Percentiles rank a stretch among this genome's conserved stretches.
Evolutionary conservation across 2,113 vertebrate genomes (phyloP).

Genomic region (Muntiacus reevesi): DNA sequence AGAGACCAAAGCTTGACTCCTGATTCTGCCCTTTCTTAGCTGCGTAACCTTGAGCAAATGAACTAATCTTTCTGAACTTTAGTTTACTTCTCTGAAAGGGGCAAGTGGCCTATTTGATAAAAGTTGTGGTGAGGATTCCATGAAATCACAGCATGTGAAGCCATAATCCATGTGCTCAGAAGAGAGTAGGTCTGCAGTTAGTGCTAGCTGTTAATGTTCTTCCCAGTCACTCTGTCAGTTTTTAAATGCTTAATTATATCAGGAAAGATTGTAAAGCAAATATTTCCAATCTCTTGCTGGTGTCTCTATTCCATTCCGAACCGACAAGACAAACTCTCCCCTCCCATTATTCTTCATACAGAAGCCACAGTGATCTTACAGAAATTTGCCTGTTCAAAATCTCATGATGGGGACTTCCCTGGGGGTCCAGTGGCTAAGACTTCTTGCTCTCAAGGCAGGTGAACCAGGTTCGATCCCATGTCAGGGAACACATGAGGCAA

Average conservation of each 20-base stretch:
- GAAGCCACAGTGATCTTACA: not conserved
- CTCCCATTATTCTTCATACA: not conserved
- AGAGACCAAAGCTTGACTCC: not conserved
- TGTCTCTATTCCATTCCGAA: not conserved
- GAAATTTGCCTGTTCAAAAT: not conserved
- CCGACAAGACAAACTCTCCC: not conserved
- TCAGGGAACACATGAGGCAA: not conserved
- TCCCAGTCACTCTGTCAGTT: not conserved
- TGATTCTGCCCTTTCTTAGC: not conserved
- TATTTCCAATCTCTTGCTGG: conserved; percentile 11
- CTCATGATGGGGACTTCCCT: not conserved
- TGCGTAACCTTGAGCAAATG: not conserved
- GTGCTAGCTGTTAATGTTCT: not conserved
- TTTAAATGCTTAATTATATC: not conserved
- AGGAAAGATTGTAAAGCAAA: conserved; percentile 60
- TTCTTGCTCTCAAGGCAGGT: not conserved
- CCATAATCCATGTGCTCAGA: not conserved
- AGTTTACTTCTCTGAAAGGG: not conserved
- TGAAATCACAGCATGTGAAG: not conserved
- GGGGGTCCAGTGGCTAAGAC: not conserved
- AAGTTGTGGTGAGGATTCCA: not conserved
- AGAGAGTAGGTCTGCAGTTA: not conserved
- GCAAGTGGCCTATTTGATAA: not conserved
- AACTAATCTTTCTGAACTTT: not conserved
- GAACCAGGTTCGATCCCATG: not conserved